These are phyloP conservation scores for Tryphoninae sp. DNA, from an alignment of 2,888 invertebrate species.

Conservation along the genomic window DNA sequence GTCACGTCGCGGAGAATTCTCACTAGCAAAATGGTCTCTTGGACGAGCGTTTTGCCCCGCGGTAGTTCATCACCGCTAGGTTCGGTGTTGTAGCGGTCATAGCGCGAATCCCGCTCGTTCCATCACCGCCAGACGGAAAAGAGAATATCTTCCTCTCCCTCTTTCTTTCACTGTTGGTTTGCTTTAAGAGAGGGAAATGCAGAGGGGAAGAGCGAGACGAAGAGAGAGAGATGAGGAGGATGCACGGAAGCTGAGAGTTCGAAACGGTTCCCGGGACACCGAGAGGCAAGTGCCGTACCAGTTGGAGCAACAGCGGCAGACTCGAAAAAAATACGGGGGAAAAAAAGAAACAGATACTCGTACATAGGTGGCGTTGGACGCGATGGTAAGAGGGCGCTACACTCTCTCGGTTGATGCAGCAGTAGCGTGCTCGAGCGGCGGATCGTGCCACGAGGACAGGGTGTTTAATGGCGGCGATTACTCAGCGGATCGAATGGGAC, in stretches of 20 bases:
- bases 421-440: slow-evolving; percentile 54
- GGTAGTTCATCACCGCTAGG: slow-evolving; percentile 74
- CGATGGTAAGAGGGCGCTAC: slow-evolving; percentile 40
- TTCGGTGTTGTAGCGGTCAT: slow-evolving; percentile 77
- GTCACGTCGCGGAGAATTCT: slow-evolving; percentile 11
- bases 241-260: slow-evolving; percentile 40
- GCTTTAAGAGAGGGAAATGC: not conserved
- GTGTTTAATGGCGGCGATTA: slow-evolving; percentile 80
- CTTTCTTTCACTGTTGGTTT: not conserved
- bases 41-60: slow-evolving; percentile 22
- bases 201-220: not conserved
- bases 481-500: slow-evolving; percentile 80
- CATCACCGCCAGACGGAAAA: slow-evolving; percentile 72
- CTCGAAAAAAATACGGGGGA: not conserved
- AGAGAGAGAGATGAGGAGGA: not conserved
- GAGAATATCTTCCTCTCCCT: slow-evolving; percentile 12
- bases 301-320: not conserved
- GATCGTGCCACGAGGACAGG: slow-evolving; percentile 75
- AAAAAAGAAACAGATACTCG: slow-evolving; percentile 10
- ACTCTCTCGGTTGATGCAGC: slow-evolving; percentile 40
- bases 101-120: slow-evolving; percentile 75
- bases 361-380: slow-evolving; percentile 13
- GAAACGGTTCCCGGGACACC: slow-evolving; percentile 44
- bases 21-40: slow-evolving; percentile 16
- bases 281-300: slow-evolving; percentile 42